These are phyloP conservation scores for Ceyx cyanopectus DNA, from an alignment of 2,113 vertebrate species.

Conservation along the genomic window DNA sequence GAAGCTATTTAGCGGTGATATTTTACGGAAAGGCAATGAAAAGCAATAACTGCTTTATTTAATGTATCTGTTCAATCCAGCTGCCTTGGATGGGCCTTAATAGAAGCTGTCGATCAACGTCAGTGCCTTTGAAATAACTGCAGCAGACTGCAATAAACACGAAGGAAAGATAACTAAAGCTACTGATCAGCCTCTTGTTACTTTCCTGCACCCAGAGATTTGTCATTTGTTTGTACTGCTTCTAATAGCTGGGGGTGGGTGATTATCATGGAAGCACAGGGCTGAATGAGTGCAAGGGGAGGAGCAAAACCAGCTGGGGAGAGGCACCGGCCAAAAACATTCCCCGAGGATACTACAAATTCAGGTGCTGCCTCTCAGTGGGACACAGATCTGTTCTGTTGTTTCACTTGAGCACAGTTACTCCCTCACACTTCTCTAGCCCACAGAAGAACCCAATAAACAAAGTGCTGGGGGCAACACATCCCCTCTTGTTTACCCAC, in stretches of 20 bases:
- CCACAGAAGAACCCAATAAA: background rate
- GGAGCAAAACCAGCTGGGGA: background rate
- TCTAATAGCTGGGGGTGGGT: constrained; percentile 74
- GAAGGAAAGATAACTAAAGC: constrained; percentile 88
- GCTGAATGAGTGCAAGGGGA: background rate
- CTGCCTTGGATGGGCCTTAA: constrained; percentile 91
- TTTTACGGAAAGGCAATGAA: constrained; percentile 96
- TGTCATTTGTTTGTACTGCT: constrained; percentile 88
- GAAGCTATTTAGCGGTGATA: constrained; percentile 93
- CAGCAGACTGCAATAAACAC: constrained; percentile 93
- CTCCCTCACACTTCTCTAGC: background rate
- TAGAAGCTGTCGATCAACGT: constrained; percentile 98
- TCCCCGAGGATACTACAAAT: background rate
- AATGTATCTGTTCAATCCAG: constrained; percentile 97
- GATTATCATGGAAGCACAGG: constrained; percentile 63
- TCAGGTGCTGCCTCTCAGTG: background rate
- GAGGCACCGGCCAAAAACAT: background rate
- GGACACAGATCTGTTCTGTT: background rate
- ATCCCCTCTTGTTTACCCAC: background rate
- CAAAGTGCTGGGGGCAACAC: background rate
- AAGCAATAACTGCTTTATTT: constrained; percentile 98
- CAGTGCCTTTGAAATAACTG: constrained; percentile 87
- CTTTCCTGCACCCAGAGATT: constrained; percentile 83
- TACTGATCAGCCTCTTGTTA: constrained; percentile 87
- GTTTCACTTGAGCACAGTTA: background rate